These are phyloP conservation scores for Catocala sponsa DNA, from an alignment of 2,888 invertebrate species.

Conservation along the genomic window DNA sequence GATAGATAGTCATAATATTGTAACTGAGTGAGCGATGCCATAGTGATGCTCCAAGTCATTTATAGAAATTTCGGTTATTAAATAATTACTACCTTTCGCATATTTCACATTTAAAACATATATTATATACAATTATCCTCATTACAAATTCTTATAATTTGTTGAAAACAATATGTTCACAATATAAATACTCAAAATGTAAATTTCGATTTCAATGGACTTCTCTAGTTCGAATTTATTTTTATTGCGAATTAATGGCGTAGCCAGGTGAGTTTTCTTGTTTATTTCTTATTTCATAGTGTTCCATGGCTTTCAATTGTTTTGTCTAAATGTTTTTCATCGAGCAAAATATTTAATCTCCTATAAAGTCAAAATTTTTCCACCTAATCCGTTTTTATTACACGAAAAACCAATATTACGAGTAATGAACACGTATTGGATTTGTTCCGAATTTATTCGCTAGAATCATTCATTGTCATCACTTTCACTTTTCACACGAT, in stretches of 20 bases:
- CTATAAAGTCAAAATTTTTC: slow-evolving; percentile 85
- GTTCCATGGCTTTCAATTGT: slow-evolving; percentile 86
- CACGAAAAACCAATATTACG: slow-evolving; percentile 79
- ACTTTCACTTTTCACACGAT: slow-evolving; percentile 86
- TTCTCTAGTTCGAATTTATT: slow-evolving; percentile 74
- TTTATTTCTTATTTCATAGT: slow-evolving; percentile 85
- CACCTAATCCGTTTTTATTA: slow-evolving; percentile 80
- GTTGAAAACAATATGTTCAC: no score
- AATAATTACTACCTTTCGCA: no score
- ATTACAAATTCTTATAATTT: no score
- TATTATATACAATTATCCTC: no score
- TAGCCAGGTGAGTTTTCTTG: slow-evolving; percentile 88
- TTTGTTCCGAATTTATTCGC: slow-evolving; percentile 86
- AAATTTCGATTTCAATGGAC: slow-evolving; percentile 12
- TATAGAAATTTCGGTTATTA: no score
- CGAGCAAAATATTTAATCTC: slow-evolving; percentile 82
- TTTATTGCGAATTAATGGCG: slow-evolving; percentile 88
- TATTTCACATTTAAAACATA: no score
- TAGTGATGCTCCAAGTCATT: no score
- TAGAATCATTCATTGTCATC: slow-evolving; percentile 87
- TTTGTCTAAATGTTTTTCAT: slow-evolving; percentile 85
- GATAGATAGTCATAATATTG: no score
- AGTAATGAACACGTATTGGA: slow-evolving; percentile 88
- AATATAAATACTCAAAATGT: background rate
- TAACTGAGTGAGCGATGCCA: no score